Percentiles rank a stretch among this genome's conserved stretches.
These are phyloP conservation scores for Unio pictorum DNA, from an alignment of 2,888 invertebrate species.

Conservation along the genomic window DNA sequence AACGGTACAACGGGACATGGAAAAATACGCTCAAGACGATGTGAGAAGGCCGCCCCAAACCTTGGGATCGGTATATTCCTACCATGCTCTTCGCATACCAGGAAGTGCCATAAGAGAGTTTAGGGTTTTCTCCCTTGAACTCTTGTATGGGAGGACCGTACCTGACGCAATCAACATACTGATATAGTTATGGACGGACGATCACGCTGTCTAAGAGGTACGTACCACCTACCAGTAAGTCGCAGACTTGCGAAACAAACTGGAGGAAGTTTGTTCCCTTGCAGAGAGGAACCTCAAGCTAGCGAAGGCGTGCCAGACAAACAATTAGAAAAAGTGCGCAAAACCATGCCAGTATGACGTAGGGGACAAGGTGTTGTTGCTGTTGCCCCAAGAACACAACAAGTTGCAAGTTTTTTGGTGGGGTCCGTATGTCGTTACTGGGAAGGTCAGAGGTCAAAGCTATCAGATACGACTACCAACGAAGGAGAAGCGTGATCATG, in stretches of 20 bases:
- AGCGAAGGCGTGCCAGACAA: too few species aligned
- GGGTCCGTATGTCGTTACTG: too few species aligned
- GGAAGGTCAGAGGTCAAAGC: too few species aligned
- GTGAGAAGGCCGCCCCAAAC: constrained; percentile 15
- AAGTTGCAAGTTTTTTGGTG: too few species aligned
- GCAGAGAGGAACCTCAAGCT: too few species aligned
- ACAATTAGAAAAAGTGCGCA: too few species aligned
- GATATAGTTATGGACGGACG: constrained; percentile 14
- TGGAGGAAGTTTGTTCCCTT: constrained; percentile 8
- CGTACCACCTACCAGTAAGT: constrained; percentile 25
- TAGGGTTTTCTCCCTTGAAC: constrained; percentile 26
- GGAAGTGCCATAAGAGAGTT: constrained; percentile 25
- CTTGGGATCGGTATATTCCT: constrained; percentile 36
- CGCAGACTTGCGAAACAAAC: constrained; percentile 22
- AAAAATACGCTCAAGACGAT: constrained; percentile 31
- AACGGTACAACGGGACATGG: constrained; percentile 34
- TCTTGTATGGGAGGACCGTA: constrained; percentile 22
- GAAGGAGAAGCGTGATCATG: too few species aligned
- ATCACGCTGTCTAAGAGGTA: neutral
- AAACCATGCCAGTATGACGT: too few species aligned
- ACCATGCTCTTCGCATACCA: constrained; percentile 30
- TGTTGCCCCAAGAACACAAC: too few species aligned
- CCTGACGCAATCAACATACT: constrained; percentile 17
- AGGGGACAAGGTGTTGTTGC: too few species aligned
- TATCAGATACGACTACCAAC: too few species aligned